Evolutionary conservation across 2,888 invertebrate species (phyloP).

Genomic region (Hylaea fasciaria): DNA sequence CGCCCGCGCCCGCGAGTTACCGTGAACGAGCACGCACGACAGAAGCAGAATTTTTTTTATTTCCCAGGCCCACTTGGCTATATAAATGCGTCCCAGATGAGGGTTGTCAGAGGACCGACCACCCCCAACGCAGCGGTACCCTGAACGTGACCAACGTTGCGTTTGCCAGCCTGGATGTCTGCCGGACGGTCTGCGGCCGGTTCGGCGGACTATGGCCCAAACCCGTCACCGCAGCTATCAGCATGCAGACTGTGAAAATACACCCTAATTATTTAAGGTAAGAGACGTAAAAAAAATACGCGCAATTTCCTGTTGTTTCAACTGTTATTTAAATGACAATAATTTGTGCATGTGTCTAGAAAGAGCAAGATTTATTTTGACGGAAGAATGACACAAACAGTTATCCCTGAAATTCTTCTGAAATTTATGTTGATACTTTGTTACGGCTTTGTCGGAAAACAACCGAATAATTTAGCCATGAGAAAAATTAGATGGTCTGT

Average conservation of each 20-base stretch:
- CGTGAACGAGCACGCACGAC: no score
- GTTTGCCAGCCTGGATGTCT: constrained; percentile 84
- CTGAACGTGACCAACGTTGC: constrained; percentile 53
- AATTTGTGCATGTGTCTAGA: constrained; percentile 2
- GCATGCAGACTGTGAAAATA: constrained; percentile 77
- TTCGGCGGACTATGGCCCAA: constrained; percentile 89
- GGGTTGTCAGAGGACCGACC: constrained; percentile 72
- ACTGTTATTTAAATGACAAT: neutral
- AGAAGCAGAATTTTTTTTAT: no score
- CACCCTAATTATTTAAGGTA: constrained; percentile 84
- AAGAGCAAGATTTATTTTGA: constrained; percentile 6
- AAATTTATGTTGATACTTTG: no score
- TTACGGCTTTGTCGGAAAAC: no score
- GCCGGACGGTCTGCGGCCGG: constrained; percentile 88
- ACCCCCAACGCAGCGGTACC: constrained; percentile 55
- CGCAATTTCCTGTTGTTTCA: constrained; percentile 6
- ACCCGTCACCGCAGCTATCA: constrained; percentile 83
- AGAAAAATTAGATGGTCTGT: no score
- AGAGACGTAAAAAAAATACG: constrained; percentile 23
- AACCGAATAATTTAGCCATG: no score
- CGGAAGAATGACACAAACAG: neutral
- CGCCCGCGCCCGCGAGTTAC: no score
- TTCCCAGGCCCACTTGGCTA: constrained; percentile 72
- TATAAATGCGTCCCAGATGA: constrained; percentile 69
- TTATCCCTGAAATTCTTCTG: neutral